These are phyloP conservation scores for Rhinatrema bivittatum DNA, from an alignment of 2,797 vertebrate genomes.

Conservation along the genomic window DNA sequence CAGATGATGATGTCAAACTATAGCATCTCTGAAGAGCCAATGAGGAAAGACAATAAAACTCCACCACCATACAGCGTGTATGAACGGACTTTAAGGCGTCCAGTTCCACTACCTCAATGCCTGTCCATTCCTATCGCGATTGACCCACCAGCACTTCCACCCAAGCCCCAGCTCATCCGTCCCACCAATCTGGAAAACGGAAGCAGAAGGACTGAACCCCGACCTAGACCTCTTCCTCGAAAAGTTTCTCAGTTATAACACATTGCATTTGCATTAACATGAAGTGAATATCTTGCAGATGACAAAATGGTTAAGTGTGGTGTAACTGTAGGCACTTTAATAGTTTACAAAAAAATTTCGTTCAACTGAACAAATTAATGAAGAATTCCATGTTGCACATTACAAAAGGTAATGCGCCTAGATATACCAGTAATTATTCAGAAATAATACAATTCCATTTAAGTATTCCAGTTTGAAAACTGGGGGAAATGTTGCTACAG, in stretches of 20 bases:
- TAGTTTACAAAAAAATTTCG: slow-evolving; percentile 36
- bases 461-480: slow-evolving; percentile 13
- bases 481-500: slow-evolving; percentile 33
- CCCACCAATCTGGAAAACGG: slow-evolving; percentile 77
- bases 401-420: slow-evolving; percentile 42
- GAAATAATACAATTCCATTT: slow-evolving; percentile 26
- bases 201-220: slow-evolving; percentile 64
- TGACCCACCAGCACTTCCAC: slow-evolving; percentile 85
- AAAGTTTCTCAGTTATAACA: slow-evolving; percentile 94
- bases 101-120: slow-evolving; percentile 83
- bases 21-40: slow-evolving; percentile 72
- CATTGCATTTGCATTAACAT: slow-evolving; percentile 19
- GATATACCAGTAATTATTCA: slow-evolving; percentile 19
- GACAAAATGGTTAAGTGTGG: slow-evolving; percentile 34
- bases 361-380: slow-evolving; percentile 25
- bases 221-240: slow-evolving; percentile 81
- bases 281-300: slow-evolving; percentile 13
- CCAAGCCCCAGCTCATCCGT: slow-evolving; percentile 83
- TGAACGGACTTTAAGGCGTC: slow-evolving; percentile 83
- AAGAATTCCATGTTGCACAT: slow-evolving; percentile 50
- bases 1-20: slow-evolving; percentile 35
- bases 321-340: slow-evolving; percentile 68
- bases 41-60: slow-evolving; percentile 85
- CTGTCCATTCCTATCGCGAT: slow-evolving; percentile 74
- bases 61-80: slow-evolving; percentile 92